phyloP scores from a whole-genome alignment of 2,797 vertebrate genomes.

The Poecile montanus region DNA sequence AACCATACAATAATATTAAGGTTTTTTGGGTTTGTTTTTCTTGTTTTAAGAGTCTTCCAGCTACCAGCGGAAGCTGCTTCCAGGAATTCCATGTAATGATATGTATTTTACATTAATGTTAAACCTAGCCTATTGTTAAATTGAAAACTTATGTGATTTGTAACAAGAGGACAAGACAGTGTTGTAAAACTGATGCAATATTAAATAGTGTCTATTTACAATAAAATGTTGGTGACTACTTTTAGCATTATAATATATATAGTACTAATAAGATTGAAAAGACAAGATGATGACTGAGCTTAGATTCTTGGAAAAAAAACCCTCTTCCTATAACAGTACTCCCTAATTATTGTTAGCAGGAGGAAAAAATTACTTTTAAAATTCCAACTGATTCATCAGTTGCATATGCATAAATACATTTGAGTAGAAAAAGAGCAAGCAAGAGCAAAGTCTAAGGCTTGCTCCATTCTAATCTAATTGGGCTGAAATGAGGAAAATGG shows the following conservation, averaged over 20 bases:
- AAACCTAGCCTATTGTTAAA: neutral
- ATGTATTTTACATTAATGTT: neutral
- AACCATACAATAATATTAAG: neutral
- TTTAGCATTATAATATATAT: neutral
- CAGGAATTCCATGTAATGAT: neutral
- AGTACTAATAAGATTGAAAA: neutral
- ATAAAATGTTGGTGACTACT: neutral
- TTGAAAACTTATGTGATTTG: neutral
- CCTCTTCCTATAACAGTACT: neutral
- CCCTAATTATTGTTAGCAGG: neutral
- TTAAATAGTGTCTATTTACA: neutral
- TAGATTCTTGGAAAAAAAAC: neutral
- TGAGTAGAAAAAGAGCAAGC: neutral
- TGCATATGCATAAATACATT: neutral
- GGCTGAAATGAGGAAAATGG: neutral
- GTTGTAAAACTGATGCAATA: neutral
- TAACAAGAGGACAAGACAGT: neutral
- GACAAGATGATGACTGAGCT: neutral
- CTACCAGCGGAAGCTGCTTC: neutral
- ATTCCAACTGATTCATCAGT: neutral
- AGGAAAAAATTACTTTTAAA: neutral
- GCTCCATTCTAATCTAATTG: neutral
- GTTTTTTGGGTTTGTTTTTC: neutral
- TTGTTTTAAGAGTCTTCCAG: neutral
- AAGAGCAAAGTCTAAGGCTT: neutral